These are phyloP conservation scores for Halictus ligatus DNA, from an alignment of 2,888 invertebrate genomes.

Conservation along the genomic window DNA sequence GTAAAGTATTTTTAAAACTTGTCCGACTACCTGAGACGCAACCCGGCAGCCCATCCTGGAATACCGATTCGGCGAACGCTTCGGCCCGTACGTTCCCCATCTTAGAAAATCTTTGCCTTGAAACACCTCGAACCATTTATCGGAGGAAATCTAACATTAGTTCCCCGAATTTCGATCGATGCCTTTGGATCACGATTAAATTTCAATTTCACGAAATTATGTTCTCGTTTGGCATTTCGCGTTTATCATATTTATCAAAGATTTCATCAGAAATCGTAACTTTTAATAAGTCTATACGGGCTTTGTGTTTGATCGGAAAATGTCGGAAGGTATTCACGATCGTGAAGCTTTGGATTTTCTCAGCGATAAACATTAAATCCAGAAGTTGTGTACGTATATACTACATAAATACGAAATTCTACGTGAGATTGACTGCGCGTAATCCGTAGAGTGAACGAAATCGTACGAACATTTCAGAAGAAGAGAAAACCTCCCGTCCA, in stretches of 20 bases:
- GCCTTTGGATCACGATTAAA: neutral
- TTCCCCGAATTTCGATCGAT: neutral
- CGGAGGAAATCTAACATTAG: neutral
- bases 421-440: neutral
- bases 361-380: neutral
- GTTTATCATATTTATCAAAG: neutral
- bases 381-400: neutral
- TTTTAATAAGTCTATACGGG: neutral
- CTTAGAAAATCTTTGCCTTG: slow-evolving; percentile 43
- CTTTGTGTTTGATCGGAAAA: neutral
- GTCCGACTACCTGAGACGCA: slow-evolving; percentile 69
- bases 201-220: neutral
- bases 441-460: neutral
- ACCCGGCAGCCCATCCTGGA: slow-evolving; percentile 69
- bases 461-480: neutral
- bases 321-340: too few species aligned
- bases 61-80: slow-evolving; percentile 61
- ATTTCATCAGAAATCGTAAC: too few species aligned
- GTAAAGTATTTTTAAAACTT: slow-evolving; percentile 77
- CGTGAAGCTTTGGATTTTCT: too few species aligned
- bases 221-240: neutral
- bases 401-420: neutral
- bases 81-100: slow-evolving; percentile 15
- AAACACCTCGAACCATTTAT: neutral
- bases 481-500: neutral